phyloP scores from a whole-genome alignment of 2,113 vertebrate genomes.

The western clawed frog (Xenopus tropicalis) region DNA sequence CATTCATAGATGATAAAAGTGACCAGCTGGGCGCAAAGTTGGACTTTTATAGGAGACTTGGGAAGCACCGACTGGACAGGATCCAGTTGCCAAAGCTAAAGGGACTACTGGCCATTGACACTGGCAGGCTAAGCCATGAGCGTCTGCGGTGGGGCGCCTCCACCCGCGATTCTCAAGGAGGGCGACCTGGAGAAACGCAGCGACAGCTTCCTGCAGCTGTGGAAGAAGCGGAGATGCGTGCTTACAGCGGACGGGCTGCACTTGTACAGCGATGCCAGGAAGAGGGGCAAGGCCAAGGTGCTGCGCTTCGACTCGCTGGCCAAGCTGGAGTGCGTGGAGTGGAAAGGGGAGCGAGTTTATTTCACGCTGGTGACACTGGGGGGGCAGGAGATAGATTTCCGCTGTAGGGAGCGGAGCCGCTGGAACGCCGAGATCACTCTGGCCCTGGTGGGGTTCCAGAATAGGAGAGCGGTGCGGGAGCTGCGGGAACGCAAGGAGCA shows the following conservation, averaged over 20 bases:
- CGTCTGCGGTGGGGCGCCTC: neutral
- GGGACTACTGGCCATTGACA: neutral
- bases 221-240: conserved; percentile 95
- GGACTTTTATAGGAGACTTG: no score
- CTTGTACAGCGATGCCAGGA: conserved; percentile 34
- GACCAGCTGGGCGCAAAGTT: no score
- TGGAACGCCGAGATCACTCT: conserved; percentile 97
- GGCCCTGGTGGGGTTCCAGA: conserved; percentile 97
- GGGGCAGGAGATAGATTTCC: conserved; percentile 96
- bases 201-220: conserved; percentile 93
- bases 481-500: conserved; percentile 92
- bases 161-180: conserved; percentile 65
- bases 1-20: no score
- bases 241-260: conserved; percentile 90
- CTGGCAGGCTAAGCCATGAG: neutral
- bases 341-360: conserved; percentile 93
- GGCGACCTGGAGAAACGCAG: conserved; percentile 92
- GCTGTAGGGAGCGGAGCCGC: conserved; percentile 90
- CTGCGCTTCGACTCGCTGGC: conserved; percentile 94
- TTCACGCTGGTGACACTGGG: conserved; percentile 95
- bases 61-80: no score
- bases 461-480: conserved; percentile 90
- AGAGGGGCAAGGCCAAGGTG: conserved; percentile 70
- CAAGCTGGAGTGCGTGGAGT: conserved; percentile 96
- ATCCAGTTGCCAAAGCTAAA: no score